Evolutionary conservation across 2,888 invertebrate species (phyloP), one percentile per base, ranked within the genome.

Genomic region (Netelia fuscicornis): DNA sequence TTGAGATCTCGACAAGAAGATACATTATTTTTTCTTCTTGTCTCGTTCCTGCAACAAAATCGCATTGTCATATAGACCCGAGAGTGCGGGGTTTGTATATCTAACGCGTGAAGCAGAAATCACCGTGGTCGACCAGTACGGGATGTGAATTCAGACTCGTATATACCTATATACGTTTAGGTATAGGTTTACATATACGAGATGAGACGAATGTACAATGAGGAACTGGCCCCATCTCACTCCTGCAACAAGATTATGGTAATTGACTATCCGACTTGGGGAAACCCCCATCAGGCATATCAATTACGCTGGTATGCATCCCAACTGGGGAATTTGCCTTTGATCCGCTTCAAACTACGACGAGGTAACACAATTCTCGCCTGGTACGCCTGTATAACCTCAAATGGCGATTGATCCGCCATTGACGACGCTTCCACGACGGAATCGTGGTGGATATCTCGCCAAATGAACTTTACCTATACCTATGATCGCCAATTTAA

Each of bases 241-340:
- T 79, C 79, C 87, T 89, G 89, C 91, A 93, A 92, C 91, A 89
- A 93, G 92, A 93, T 93, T 93, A 93, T 93, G 92, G 92, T 93
- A 93, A 93, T 93, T 91, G 92, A 92, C 92, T 91, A 91, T 90
- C 89, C 91, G 91, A 92, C 92, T 93, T 93, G 92, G 70, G 70
- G 91, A 91, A 92, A 92, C 92, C 90, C 91, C 91, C 91, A 91
- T 92, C 92, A 92, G 90, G 91, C 90, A 89, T 92, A 93, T 93
- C 92, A 93, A 92, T 93, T 92, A 93, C 92, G 91, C 90, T 89
- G 90, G 90, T 91, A 91, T 91, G 91, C 91, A 89, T 91, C 90
- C 87, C 90, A 89, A 90, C 90, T 87, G 91, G 88, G 77, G 92
- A 91, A 92, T 91, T 91, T 90, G 91, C 91, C 93, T 93, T 92